Evolutionary conservation across 2,113 vertebrate genomes (phyloP), one percentile per base, ranked within the genome.

Genomic region (Prietella phreatophila): DNA sequence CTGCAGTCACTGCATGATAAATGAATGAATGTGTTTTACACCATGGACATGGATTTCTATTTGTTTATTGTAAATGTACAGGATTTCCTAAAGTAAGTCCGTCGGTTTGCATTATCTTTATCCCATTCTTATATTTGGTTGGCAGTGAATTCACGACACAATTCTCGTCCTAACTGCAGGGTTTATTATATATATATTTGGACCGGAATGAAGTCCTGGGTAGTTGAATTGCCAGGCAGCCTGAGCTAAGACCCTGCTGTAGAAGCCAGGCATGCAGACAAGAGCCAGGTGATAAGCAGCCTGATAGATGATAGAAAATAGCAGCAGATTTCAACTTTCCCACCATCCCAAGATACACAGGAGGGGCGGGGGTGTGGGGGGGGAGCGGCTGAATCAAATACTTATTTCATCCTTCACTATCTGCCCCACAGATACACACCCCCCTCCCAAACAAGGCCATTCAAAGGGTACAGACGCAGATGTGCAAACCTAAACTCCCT

Each of bases 251-350:
- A 96, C 96, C 96, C 96, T 96, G 96, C 95, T 94, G 95, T 94
- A 93, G 91, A 95, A 95, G 94, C 93, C 94, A 95, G 93, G 96
- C 96, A 94, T 89, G 94, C 95, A 96, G 96, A 96, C 95, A 94
- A 97, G 93, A 95, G 96, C 94, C 95, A 93, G 92, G 91, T 27
- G 98, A 99, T 98, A 99, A 98, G 96, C 92, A 82, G 75, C 76
- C 92, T 27, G 97, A 98, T 97, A 97, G 96, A 92, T 95, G 96
- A 95, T 93, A 96, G 96, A 97, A 98, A 98, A 98, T 96, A 97
- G 97, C 96, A 97, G 97, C 98, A 98, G 96, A 96, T 96, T 96
- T 96, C 92, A 97, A 97, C 96, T 97, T 99, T 98, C 97, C 97
- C 97, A 98, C 96, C 91, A 63, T 96, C 95, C 94, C 91, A 39